Conservation (phyloP, 2,113 vertebrate species). For the Paradisaea rubra region DNA sequence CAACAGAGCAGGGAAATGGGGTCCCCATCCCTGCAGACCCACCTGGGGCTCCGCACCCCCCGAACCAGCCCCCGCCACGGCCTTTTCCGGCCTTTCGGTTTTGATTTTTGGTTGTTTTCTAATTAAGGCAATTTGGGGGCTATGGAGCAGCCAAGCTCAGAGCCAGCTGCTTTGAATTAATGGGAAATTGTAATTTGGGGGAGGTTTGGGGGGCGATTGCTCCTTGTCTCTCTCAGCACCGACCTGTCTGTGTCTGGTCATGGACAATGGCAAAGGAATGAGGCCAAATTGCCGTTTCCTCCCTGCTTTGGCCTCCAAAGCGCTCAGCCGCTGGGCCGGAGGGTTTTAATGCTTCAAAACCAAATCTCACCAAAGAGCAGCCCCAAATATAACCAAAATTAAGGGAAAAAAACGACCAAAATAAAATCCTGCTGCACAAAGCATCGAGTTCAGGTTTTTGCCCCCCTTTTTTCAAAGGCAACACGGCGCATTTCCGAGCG, state of each 20-base stretch:
- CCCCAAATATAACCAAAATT: background rate
- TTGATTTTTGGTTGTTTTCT: background rate
- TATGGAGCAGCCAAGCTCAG: background rate
- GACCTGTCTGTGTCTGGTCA: background rate
- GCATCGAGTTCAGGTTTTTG: fast-evolving
- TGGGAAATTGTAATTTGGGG: background rate
- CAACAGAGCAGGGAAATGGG: fast-evolving
- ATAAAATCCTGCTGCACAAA: background rate
- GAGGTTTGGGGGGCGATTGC: fast-evolving
- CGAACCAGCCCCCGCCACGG: fast-evolving
- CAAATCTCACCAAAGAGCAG: background rate
- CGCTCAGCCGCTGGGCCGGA: fast-evolving
- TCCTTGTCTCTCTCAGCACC: background rate
- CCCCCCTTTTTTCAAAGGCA: background rate
- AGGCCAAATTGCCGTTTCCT: background rate
- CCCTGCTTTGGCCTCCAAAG: background rate
- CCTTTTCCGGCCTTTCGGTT: background rate
- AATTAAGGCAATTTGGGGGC: slow-evolving; percentile 26
- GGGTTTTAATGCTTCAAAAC: background rate
- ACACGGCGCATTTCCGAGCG: fast-evolving
- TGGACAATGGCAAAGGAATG: background rate
- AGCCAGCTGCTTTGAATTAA: slow-evolving; percentile 36
- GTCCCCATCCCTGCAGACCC: background rate
- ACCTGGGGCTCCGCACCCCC: fast-evolving
- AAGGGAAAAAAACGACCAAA: fast-evolving